Evolutionary conservation across 2,797 vertebrate species (phyloP), one percentile per base, ranked within the genome.

Genomic region (Sebastes iracundus): DNA sequence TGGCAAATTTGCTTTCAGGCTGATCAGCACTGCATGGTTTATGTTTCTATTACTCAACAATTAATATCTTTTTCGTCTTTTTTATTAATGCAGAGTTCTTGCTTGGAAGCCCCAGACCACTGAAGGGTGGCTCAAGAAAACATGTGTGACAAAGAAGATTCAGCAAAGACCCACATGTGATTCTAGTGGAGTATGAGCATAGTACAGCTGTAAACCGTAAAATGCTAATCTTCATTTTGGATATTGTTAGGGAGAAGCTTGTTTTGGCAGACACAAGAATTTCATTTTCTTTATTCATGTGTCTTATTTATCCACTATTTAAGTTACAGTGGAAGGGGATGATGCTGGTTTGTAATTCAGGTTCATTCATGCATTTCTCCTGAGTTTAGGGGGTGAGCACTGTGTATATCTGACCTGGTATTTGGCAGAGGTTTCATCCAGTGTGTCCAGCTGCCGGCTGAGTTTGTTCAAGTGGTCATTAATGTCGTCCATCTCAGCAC

Each of bases 401-500:
- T 46, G 33, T 27, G 2, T 65, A 13, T 32, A 2, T 61, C 88
- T 84, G 25, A 96, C 97, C 97, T 96, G 96, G 89, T 97, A 97
- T 89, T 95, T 96, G 59, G 90, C 77, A 0, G 94, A 95, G 53
- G 90, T 95, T 5, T 97, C 96, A 0, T 95, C 87, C 77, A 98
- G 77, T 0, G 90, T 88, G 91, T 97, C 97, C 56, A 98, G 93
- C 88, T 96, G 94, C 4, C 95, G 92, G 88, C 93, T 97, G 68
- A 98, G 95, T 84, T 97, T 96, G 87, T 96, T 96, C 68, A 98
- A 33, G 80, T 94, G 96, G 81, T 97, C 96, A 0, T 95, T 97
- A 79, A 97, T 89, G 56, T 96, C 85, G 9, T 98, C 97, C 97
- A 97, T 97, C 77, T 97, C 96, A 0, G 96, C 94, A 7, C 97